Evolutionary conservation across 2,113 vertebrate genomes (phyloP), one percentile per base, ranked within the genome.

Genomic region (Vidua chalybeata): DNA sequence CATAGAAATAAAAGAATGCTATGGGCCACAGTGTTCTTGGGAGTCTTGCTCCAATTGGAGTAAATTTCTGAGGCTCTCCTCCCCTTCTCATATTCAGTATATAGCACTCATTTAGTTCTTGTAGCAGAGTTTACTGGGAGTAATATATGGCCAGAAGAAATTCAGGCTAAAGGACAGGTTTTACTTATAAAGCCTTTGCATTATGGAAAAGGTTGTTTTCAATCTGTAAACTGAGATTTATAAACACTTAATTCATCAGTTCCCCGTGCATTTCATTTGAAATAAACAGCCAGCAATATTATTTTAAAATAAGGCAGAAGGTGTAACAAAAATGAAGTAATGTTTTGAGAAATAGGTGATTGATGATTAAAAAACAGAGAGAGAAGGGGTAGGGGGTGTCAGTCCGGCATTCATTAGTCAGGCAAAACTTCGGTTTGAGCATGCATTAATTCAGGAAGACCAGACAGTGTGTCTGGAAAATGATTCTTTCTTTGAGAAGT

Each of bases 321-420:
- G 93, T 96, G 94, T 96, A 97, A 94, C 93, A 95, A 97, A 96
- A 85, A 96, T 94, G 69, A 79, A 96, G 92, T 96, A 95, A 86
- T 93, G 91, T 97, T 96, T 96, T 97, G 93, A 94, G 89, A 95
- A 97, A 96, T 92, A 92, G n/a, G 46, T 96, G 95, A 96, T 94
- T 96, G 94, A 96, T 97, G 96, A 67, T 84, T 95, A 89, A 94
- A 94, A 97, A 97, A 97, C 94, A 96, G 96, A 83, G 80, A 88
- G 83, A 94, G 76, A 94, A 84, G 58, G 80, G 66, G 92, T 49
- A 52, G 64, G 72, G 77, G 76, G 71, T 85, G 88, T 93, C 91
- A 82, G 73, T 84, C 56, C 80, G 7, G 80, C 69, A 72, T 94
- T 96, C 95, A 94, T 96, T 97, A 95, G 68, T 94, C 94, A 95